phyloP scores from a whole-genome alignment of 2,888 invertebrate genomes.

The Caenorhabditis sp. region DNA sequence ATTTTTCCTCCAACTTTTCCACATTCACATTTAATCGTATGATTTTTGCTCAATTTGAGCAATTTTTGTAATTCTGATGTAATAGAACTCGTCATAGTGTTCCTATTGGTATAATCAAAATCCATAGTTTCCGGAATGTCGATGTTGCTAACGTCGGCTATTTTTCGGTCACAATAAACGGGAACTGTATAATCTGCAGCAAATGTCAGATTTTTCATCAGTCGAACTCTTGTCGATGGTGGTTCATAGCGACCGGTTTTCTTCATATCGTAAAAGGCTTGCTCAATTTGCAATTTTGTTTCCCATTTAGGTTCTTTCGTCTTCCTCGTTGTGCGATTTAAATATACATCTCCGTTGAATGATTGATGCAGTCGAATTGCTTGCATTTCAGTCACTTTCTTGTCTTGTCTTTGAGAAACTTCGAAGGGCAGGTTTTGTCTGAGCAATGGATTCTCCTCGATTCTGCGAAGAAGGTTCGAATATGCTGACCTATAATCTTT shows the following conservation, averaged over 20 bases:
- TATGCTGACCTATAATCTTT: neutral
- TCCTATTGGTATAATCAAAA: neutral
- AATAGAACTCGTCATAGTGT: too few relatives aligned
- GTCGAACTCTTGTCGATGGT: neutral
- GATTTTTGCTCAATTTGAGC: too few relatives aligned
- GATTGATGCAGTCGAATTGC: neutral
- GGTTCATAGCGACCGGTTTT: neutral
- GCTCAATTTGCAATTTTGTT: neutral
- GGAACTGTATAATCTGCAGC: neutral
- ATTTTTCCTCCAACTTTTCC: neutral
- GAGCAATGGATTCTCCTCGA: neutral
- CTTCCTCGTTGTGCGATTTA: neutral
- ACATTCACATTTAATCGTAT: slow-evolving; percentile 18
- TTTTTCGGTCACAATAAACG: neutral
- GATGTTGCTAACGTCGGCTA: neutral
- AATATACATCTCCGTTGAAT: neutral
- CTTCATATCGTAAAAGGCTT: neutral
- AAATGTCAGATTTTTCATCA: neutral
- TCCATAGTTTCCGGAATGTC: neutral
- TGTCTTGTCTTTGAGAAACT: neutral
- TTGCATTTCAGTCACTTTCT: neutral
- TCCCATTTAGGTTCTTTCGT: neutral
- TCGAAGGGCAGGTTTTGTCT: neutral
- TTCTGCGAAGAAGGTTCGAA: neutral
- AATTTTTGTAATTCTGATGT: too few relatives aligned